A percentile compares a stretch with the other conserved stretches of the same genome.
These are phyloP conservation scores for Anarsia innoxiella DNA, from an alignment of 2,888 invertebrate genomes.

Conservation along the genomic window DNA sequence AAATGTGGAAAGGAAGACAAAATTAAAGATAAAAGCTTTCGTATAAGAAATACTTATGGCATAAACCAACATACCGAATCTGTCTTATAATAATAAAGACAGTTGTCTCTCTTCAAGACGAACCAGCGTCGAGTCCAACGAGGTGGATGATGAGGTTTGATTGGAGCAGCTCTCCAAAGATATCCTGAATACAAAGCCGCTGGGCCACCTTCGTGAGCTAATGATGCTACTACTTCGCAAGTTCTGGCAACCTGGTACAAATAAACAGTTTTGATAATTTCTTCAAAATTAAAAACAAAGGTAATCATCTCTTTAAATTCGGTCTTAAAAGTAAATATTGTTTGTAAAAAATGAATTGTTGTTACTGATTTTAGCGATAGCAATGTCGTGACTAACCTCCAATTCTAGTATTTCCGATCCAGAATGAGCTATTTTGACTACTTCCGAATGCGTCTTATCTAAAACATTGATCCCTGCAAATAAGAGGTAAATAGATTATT, in stretches of 20 bases:
- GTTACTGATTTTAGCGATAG: too few species aligned
- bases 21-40: background rate
- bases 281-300: too few species aligned
- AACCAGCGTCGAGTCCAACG: constrained; percentile 95
- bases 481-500: too few species aligned
- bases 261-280: too few species aligned
- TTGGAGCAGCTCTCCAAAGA: constrained; percentile 81
- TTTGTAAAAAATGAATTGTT: background rate
- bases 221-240: constrained; percentile 84
- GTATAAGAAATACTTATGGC: too few species aligned
- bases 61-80: constrained; percentile 86
- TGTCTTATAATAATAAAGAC: constrained; percentile 95
- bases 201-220: constrained; percentile 77
- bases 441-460: constrained; percentile 94
- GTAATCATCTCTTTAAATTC: too few species aligned
- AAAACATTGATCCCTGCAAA: constrained; percentile 87
- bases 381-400: constrained; percentile 73
- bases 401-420: constrained; percentile 90
- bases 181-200: constrained; percentile 83
- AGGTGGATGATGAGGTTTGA: constrained; percentile 58
- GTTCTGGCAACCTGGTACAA: constrained; percentile 85
- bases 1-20: background rate
- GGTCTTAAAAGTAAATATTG: background rate
- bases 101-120: constrained; percentile 91
- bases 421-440: constrained; percentile 92